Evolutionary conservation across 2,113 vertebrate species (phyloP).

Genomic region (Ceuthmochares aereus): DNA sequence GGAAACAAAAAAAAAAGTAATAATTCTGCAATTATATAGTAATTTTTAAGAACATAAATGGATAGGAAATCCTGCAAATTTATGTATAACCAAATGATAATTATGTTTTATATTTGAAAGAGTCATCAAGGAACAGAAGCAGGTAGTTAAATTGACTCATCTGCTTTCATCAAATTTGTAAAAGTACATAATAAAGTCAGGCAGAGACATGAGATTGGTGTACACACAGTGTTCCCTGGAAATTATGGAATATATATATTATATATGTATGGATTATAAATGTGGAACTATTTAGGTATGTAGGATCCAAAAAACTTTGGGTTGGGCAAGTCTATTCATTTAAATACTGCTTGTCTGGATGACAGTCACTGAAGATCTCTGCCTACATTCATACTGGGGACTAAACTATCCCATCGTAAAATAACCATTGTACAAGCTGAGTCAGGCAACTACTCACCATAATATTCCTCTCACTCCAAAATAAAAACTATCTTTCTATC

Average conservation of each 20-base stretch:
- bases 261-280: no score
- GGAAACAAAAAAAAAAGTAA: not conserved
- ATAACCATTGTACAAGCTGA: not conserved
- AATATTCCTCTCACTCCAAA: not conserved
- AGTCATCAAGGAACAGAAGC: not conserved
- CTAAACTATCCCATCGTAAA: not conserved
- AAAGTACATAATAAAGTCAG: not conserved
- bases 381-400: accelerated
- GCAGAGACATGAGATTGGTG: not conserved
- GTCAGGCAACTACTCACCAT: not conserved
- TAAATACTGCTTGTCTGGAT: not conserved
- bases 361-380: not conserved
- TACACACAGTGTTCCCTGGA: not conserved
- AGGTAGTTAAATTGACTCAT: constrained; percentile 43
- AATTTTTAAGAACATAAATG: constrained; percentile 7
- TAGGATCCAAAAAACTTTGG: not conserved
- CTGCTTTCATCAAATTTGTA: constrained; percentile 28
- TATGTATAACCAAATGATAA: not conserved
- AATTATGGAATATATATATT: no score
- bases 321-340: not conserved
- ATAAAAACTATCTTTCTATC: not conserved
- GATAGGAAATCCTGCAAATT: not conserved
- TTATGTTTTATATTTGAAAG: constrained; percentile 16
- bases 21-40: not conserved
- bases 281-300: not conserved